Evolutionary conservation across 2,888 invertebrate genomes (phyloP).

Genomic region (Biston betularia): DNA sequence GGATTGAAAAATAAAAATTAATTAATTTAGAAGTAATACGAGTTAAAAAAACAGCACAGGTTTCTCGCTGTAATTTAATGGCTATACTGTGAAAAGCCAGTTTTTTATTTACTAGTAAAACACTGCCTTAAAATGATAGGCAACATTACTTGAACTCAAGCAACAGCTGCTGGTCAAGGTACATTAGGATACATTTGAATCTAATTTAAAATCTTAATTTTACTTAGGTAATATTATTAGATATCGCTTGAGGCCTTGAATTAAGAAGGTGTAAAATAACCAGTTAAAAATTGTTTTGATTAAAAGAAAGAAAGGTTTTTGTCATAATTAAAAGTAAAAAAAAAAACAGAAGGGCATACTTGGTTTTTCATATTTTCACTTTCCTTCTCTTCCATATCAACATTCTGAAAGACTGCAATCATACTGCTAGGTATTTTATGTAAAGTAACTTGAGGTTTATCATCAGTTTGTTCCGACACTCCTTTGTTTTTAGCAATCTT

Average conservation of each 20-base stretch:
- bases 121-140: no score
- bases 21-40: no score
- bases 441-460: constrained; percentile 67
- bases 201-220: neutral
- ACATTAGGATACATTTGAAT: no score
- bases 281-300: neutral
- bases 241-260: neutral
- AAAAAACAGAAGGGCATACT: constrained; percentile 64
- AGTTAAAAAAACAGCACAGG: no score
- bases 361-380: constrained; percentile 86
- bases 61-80: no score
- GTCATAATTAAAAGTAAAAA: neutral
- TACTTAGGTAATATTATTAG: neutral
- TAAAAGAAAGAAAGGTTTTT: neutral
- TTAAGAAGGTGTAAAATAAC: neutral
- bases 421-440: constrained; percentile 86
- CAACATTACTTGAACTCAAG: no score
- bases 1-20: constrained; percentile 21
- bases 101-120: no score
- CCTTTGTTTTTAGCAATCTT: constrained; percentile 74
- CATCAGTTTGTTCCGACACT: constrained; percentile 46
- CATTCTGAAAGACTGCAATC: constrained; percentile 89
- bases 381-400: constrained; percentile 65
- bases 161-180: no score
- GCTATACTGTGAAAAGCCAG: no score